phyloP scores from a whole-genome alignment of 1,140 invertebrate genomes.

The Lanistes nyassanus region DNA sequence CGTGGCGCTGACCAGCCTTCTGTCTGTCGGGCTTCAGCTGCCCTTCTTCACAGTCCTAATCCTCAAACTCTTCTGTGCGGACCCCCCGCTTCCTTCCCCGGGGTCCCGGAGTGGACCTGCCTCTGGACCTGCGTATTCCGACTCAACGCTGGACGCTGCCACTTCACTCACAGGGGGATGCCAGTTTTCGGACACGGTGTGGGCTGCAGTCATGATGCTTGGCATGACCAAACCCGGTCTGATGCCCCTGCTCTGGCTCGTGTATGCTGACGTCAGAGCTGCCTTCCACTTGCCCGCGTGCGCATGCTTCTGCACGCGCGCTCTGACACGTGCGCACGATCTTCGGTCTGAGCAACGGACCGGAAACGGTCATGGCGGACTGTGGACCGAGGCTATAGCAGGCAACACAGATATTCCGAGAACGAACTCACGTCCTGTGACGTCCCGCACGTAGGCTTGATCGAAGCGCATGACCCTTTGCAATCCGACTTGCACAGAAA shows the following conservation, averaged over 20 bases:
- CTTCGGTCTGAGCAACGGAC: too few relatives aligned
- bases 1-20: slow-evolving; percentile 10
- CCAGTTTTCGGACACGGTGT: slow-evolving; percentile 13
- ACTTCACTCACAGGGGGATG: neutral
- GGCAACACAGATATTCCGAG: too few relatives aligned
- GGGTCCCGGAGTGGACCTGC: too few relatives aligned
- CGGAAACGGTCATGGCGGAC: too few relatives aligned
- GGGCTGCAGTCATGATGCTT: slow-evolving; percentile 15
- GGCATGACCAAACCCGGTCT: slow-evolving; percentile 25
- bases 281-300: neutral
- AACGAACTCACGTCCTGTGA: too few relatives aligned
- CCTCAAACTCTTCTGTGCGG: slow-evolving; percentile 20
- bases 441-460: too few relatives aligned
- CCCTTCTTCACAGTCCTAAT: slow-evolving; percentile 27
- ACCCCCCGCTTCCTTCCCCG: neutral
- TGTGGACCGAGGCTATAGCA: too few relatives aligned
- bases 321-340: too few relatives aligned
- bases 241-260: slow-evolving; percentile 28
- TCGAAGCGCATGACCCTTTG: too few relatives aligned
- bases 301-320: neutral
- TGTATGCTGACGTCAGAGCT: slow-evolving; percentile 23
- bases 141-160: neutral
- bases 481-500: too few relatives aligned
- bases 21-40: slow-evolving; percentile 25
- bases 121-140: neutral